phyloP scores from a whole-genome alignment of 2,888 invertebrate species.

The Embidobia sp. region DNA sequence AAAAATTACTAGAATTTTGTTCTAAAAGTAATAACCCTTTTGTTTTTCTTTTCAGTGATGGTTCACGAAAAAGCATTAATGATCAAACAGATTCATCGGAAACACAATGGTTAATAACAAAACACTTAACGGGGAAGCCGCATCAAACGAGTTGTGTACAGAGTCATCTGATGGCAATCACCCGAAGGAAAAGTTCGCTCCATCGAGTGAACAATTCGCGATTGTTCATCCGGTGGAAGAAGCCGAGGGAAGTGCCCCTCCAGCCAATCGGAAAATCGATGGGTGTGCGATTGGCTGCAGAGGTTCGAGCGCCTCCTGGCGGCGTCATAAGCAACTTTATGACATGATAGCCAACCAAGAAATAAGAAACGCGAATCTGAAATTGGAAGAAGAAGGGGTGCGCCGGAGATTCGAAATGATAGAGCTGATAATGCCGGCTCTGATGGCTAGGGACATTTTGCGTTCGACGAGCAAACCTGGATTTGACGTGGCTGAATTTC shows the following conservation, averaged over 20 bases:
- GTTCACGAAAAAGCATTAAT: neutral
- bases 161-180: neutral
- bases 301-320: conserved; percentile 5
- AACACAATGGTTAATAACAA: neutral
- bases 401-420: conserved; percentile 30
- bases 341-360: conserved; percentile 36
- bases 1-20: neutral
- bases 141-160: neutral
- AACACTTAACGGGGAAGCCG: neutral
- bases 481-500: conserved; percentile 20
- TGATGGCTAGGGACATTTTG: conserved; percentile 42
- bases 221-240: conserved; percentile 17
- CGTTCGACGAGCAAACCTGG: conserved; percentile 5
- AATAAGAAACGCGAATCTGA: conserved; percentile 18
- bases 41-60: conserved; percentile 5
- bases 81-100: neutral
- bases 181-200: neutral
- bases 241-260: conserved; percentile 2
- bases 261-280: conserved; percentile 31
- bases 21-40: neutral
- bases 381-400: conserved; percentile 9
- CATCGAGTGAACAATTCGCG: conserved; percentile 1
- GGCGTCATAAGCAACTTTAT: conserved; percentile 17
- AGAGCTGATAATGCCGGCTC: conserved; percentile 30
- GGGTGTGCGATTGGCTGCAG: conserved; percentile 29